phyloP scores from a whole-genome alignment of 2,113 vertebrate species.

The Tragelaphus scriptus region DNA sequence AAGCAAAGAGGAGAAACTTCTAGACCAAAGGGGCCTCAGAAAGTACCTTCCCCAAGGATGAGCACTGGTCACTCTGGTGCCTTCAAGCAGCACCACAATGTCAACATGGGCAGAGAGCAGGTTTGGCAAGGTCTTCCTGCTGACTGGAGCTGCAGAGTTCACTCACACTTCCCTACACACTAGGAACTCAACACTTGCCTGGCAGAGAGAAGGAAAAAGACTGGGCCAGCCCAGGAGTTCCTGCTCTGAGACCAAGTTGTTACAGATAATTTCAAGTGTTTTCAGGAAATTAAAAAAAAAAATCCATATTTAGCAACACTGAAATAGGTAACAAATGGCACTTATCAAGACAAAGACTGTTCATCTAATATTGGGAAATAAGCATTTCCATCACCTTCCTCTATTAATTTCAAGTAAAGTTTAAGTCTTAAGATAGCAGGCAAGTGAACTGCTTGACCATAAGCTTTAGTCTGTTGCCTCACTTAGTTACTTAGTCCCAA shows the following conservation, averaged over 20 bases:
- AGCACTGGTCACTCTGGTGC: not conserved
- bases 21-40: not conserved
- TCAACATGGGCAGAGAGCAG: not conserved
- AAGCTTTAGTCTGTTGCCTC: not conserved
- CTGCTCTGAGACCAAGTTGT: not conserved
- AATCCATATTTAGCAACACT: not conserved
- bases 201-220: not conserved
- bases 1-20: not conserved
- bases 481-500: not conserved
- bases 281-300: not conserved
- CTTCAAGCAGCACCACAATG: not conserved
- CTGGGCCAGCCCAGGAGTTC: not conserved
- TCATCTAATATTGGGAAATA: not conserved
- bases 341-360: not conserved
- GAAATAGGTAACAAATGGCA: not conserved
- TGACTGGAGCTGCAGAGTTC: not conserved
- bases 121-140: not conserved
- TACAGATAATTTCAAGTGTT: not conserved
- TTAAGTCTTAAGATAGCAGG: not conserved
- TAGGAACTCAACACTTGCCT: not conserved
- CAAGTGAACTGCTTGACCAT: not conserved
- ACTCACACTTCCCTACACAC: not conserved
- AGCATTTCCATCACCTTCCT: not conserved
- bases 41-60: not conserved
- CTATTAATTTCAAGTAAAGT: not conserved